Conservation (phyloP, 2,888 invertebrate genomes). For the Pristionchus fissidentatus region DNA sequence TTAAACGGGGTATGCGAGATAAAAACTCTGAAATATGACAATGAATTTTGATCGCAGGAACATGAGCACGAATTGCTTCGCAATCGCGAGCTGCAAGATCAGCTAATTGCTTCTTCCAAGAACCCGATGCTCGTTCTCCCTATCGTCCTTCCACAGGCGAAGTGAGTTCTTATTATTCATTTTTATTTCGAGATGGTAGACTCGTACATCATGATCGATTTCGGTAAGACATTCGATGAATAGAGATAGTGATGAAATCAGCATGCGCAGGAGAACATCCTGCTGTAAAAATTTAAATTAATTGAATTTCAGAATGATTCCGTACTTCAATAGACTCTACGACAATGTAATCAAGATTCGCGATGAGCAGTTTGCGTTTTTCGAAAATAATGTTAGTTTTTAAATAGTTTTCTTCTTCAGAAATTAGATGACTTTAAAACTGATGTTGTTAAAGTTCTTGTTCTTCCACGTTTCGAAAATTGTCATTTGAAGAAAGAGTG, state of each 20-base stretch:
- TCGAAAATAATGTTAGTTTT: slow-evolving; percentile 38
- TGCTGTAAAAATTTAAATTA: neutral
- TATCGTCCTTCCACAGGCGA: neutral
- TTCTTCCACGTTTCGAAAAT: too few species aligned
- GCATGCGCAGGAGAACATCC: too few species aligned
- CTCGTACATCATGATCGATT: too few species aligned
- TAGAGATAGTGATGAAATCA: too few species aligned
- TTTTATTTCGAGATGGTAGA: too few species aligned
- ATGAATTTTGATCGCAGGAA: neutral
- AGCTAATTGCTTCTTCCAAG: neutral
- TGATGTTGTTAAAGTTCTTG: too few species aligned
- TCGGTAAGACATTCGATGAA: too few species aligned
- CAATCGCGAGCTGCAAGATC: neutral
- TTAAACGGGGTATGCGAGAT: too few species aligned
- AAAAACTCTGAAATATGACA: too few species aligned
- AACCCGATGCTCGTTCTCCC: neutral
- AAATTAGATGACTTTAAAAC: neutral
- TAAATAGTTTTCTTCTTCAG: neutral
- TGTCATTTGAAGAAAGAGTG: too few species aligned
- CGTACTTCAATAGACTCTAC: neutral
- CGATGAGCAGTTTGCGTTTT: slow-evolving; percentile 7
- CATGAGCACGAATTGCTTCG: neutral
- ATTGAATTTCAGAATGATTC: neutral
- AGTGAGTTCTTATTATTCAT: neutral
- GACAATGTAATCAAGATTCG: neutral